Evolutionary conservation across 2,797 vertebrate species (phyloP).

Genomic region (Enteromius trimaculatus): DNA sequence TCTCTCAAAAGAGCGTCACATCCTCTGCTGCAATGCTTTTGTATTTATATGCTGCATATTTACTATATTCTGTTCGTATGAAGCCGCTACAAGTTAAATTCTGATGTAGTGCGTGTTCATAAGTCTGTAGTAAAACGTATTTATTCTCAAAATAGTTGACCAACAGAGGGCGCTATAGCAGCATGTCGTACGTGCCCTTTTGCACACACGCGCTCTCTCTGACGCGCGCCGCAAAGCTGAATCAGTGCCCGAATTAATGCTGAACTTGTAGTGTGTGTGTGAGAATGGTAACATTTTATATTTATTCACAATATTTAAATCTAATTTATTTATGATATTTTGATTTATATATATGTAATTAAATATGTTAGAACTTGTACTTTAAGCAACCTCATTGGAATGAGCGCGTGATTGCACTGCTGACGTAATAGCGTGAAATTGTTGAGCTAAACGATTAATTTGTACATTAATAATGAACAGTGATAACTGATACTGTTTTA

Average conservation of each 20-base stretch:
- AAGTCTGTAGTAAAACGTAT: too few species aligned
- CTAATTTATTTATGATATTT: neutral
- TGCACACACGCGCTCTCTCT: neutral
- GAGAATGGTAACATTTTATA: neutral
- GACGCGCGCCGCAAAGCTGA: neutral
- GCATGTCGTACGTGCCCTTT: slow-evolving; percentile 30
- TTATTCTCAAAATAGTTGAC: neutral
- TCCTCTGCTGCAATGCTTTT: neutral
- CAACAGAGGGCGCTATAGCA: neutral
- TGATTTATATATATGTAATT: neutral
- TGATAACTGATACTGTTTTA: too few species aligned
- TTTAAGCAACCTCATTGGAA: neutral
- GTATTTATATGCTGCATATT: neutral
- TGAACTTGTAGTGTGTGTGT: neutral
- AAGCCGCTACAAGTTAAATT: neutral
- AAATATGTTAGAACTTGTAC: neutral
- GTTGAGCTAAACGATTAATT: too few species aligned
- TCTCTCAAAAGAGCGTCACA: neutral
- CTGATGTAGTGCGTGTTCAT: neutral
- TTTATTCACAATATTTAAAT: neutral
- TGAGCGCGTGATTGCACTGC: neutral
- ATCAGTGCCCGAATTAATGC: neutral
- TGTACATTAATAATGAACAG: too few species aligned
- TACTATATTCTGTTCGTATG: neutral
- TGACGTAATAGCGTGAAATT: neutral